A percentile compares a stretch with the other conserved stretches of the same genome.
Evolutionary conservation across 2,113 vertebrate genomes (phyloP).

Genomic region (Bos taurus): ARS-UCD2.0 NC_037336.1:2157501-2158000

Average conservation of each 20-base stretch:
- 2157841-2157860: background rate
- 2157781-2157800: background rate
- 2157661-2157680: background rate
- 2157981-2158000: accelerated
- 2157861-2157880: background rate
- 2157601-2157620: background rate
- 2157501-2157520: background rate
- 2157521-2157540: background rate
- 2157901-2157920: background rate
- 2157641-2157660: background rate
- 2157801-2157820: background rate
- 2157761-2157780: background rate
- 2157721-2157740: background rate
- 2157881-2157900: background rate
- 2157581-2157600: background rate
- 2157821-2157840: background rate
- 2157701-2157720: background rate
- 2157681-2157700: background rate
- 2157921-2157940: background rate
- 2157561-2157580: background rate
- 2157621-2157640: background rate
- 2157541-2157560: background rate
- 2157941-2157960: background rate
- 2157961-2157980: accelerated
- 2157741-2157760: background rate